Conservation (phyloP, 2,113 vertebrate genomes). For the Calyptommatus sinebrachiatus region DNA sequence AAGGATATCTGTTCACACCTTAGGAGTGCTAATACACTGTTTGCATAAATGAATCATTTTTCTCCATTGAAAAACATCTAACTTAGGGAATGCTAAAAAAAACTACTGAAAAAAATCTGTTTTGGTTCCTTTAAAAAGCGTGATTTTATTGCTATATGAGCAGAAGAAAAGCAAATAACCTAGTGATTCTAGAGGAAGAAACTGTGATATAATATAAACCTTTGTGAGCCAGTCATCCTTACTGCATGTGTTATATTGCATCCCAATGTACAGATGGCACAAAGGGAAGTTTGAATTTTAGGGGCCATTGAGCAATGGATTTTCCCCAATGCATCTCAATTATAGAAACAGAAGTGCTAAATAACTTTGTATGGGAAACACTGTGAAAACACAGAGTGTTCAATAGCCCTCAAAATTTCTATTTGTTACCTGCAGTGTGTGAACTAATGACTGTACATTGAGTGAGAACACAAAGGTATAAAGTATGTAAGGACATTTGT, state of each 20-base stretch:
- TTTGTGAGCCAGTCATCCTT: not conserved
- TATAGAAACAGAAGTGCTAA: conserved; percentile 25
- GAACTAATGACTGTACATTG: conserved; percentile 10
- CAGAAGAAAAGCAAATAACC: not conserved
- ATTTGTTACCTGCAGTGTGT: conserved; percentile 15
- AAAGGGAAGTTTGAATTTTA: conserved; percentile 25
- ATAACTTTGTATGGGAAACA: conserved; percentile 4
- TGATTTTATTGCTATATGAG: not conserved
- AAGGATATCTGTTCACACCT: too few relatives aligned
- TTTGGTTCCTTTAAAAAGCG: not conserved
- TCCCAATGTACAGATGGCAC: not conserved
- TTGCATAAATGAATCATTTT: not conserved
- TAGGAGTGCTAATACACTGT: not conserved
- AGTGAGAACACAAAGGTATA: not conserved
- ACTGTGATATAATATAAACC: not conserved
- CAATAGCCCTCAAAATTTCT: conserved; percentile 30
- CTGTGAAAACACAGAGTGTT: not conserved
- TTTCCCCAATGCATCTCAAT: conserved; percentile 9
- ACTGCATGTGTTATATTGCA: not conserved
- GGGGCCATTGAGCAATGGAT: not conserved
- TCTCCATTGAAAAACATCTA: not conserved
- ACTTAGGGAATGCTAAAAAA: not conserved
- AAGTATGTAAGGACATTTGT: conserved; percentile 1
- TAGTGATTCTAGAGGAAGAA: not conserved
- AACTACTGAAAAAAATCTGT: not conserved